Evolutionary conservation across 2,888 invertebrate genomes (phyloP).

Genomic region (Pachliopta kotzebuea): DNA sequence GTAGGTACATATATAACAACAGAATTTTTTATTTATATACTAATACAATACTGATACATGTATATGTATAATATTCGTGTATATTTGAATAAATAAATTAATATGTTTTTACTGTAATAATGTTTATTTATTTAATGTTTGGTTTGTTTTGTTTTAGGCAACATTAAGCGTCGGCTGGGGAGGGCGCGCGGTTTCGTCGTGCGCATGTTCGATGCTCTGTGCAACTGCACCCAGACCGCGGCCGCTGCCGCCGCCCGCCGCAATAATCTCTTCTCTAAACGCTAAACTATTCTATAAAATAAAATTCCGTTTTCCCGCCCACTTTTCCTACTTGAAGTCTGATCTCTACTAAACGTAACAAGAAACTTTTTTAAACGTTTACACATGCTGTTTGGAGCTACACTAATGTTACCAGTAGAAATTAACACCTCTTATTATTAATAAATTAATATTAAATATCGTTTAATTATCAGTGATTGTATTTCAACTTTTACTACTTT

Average conservation of each 20-base stretch:
- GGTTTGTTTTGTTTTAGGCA: conserved; percentile 58
- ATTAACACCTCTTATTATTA: not conserved
- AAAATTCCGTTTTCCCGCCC: conserved; percentile 38
- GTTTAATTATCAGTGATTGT: not conserved
- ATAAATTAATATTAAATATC: conserved; percentile 3
- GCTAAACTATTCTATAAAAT: conserved; percentile 45
- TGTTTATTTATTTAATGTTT: not conserved
- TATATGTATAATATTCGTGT: too few species aligned
- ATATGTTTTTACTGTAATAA: not conserved
- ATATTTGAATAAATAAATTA: too few species aligned
- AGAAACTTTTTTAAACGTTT: conserved; percentile 7
- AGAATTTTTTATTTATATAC: too few species aligned
- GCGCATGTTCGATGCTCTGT: conserved; percentile 82
- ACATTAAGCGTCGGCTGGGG: conserved; percentile 80
- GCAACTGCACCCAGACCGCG: conserved; percentile 83
- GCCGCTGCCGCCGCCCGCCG: conserved; percentile 78
- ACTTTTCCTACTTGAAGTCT: conserved; percentile 14
- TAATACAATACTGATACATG: too few species aligned
- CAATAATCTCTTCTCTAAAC: conserved; percentile 70
- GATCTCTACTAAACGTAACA: conserved; percentile 15
- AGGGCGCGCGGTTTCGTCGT: conserved; percentile 82
- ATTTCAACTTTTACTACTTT: not conserved
- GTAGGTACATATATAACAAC: too few species aligned
- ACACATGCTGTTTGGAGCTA: not conserved
- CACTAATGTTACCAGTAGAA: not conserved